Base-by-base conservation (phyloP, 2,888 invertebrate species). In the Trissolcus brochymenae region DNA sequence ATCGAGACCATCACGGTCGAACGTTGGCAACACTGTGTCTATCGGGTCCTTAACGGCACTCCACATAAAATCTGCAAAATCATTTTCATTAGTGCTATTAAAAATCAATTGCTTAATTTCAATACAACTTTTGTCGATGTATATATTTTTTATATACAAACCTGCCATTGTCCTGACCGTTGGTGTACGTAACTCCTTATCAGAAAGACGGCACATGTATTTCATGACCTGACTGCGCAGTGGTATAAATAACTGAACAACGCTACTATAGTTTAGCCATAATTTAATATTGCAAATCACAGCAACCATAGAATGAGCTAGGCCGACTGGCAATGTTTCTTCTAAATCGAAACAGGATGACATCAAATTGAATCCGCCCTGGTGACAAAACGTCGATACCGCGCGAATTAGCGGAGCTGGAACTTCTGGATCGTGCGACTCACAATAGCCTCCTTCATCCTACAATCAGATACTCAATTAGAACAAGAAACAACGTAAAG, bases 111-210 rank as follows among this genome's bases (percentile, higher is more conserved):
- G 35, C 1, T 35, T 35, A 1, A 11, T 4, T 35, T 11, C 0
- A 35, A 35, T 25, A 35, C 35, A 4, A 11, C 35, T 35, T 35
- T 35, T 35, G 35, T 35, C 9, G 7, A 11, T 9, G 35, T 11
- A 35, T 11, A 35, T 35, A 11, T 1, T 35, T 35, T 2, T 2
- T 19, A 2, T 19, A 19, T 19, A 35, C 35, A 11, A 35, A 35
- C 94, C 96, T 82, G 97, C 97, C 96, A 98, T 97, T 83, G 96
- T 95, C 82, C 97, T 94, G 43, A 96, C 96, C 46, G 95, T 95
- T 25, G 95, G 95, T 66, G 95, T 93, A 80, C 97, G 92, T 59
- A 98, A 91, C 89, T 98, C 97, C 86, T 96, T 96, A 89, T 98
- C 98, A 16, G 95, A 95, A 81, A 98, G 91, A 89, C 94, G 95